phyloP scores from a whole-genome alignment of 2,113 vertebrate genomes.

The Butastur rufipennis region DNA sequence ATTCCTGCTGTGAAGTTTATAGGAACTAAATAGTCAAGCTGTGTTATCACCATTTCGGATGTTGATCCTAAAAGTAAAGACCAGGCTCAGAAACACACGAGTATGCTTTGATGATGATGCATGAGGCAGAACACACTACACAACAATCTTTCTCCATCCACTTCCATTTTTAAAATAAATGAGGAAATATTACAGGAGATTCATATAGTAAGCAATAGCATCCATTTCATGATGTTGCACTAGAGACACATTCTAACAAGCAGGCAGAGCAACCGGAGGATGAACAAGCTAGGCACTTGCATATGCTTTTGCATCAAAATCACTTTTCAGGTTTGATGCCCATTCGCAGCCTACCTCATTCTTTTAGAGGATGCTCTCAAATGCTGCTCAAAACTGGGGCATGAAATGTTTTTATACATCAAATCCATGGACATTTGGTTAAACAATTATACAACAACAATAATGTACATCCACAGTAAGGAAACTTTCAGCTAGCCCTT shows the following conservation, averaged over 20 bases:
- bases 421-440: background rate
- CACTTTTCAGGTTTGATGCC: background rate
- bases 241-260: background rate
- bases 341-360: background rate
- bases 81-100: background rate
- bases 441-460: background rate
- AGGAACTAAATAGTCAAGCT: background rate
- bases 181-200: background rate
- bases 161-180: background rate
- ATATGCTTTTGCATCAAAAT: background rate
- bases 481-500: background rate
- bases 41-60: background rate
- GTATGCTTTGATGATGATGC: background rate
- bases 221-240: fast-evolving
- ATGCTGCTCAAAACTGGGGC: background rate
- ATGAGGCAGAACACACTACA: background rate
- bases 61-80: background rate
- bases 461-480: background rate
- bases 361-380: background rate
- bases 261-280: background rate
- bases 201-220: background rate
- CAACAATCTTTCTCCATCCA: background rate
- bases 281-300: background rate
- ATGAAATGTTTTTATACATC: background rate
- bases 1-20: background rate